Evolutionary conservation across 2,113 vertebrate genomes (phyloP).

Genomic region (Strix uralensis): DNA sequence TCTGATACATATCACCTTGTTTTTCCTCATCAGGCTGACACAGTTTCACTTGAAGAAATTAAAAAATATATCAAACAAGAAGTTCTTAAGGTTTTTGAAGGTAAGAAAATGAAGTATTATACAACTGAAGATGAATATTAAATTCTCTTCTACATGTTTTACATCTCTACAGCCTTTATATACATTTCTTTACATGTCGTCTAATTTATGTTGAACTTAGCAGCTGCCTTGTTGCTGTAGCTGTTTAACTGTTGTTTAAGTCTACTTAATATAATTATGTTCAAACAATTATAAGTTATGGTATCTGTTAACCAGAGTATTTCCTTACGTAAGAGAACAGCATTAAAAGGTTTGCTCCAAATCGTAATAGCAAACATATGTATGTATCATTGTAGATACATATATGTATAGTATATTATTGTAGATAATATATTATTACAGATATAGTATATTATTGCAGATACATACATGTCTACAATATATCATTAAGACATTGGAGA

Average conservation of each 20-base stretch:
- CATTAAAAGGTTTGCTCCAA: not conserved
- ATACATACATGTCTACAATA: not conserved
- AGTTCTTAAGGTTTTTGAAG: conserved; percentile 91
- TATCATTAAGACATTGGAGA: not conserved
- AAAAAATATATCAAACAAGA: conserved; percentile 89
- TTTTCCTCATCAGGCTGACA: conserved; percentile 77
- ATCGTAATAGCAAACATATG: not conserved
- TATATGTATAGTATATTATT: not conserved
- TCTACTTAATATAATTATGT: not conserved
- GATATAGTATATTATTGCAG: not conserved
- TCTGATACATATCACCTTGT: not conserved
- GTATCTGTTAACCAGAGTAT: not conserved
- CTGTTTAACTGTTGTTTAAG: not conserved
- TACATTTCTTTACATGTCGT: not conserved
- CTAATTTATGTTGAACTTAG: not conserved
- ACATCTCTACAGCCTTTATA: not conserved
- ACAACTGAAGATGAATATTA: not conserved
- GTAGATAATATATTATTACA: not conserved
- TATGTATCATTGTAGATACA: not conserved
- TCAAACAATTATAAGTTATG: not conserved
- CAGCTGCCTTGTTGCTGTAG: not conserved
- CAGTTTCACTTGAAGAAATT: conserved; percentile 87
- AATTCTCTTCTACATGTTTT: not conserved
- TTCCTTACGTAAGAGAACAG: not conserved
- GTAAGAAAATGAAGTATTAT: conserved; percentile 69